Base-by-base conservation (phyloP, 2,888 invertebrate genomes). In the Hybos culiciformis region DNA sequence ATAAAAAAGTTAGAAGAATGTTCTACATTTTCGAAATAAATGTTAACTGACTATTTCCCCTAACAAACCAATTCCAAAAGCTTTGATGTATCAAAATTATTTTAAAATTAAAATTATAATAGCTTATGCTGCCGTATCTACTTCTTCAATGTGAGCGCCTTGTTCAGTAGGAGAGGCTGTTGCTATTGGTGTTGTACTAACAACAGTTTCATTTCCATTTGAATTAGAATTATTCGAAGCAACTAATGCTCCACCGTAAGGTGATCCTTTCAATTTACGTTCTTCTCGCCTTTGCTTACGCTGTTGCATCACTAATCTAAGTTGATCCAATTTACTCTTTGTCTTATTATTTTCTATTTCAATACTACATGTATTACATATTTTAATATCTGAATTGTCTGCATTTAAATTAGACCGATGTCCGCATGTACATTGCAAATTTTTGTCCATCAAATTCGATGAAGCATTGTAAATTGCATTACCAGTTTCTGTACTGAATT, bases 291-390 rank as follows among this genome's bases (percentile, higher is more conserved):
- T 73, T 50, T 87, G 82, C 50, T 88, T 80, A 55, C 86, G 77
- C 63, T 92, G 87, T 54, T 88, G 88, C 86, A 93, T 85, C 45
- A 91, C 86, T 51, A 86, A 73, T 51, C 90, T 79, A 42, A 92
- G 70, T 51, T 86, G 85, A 58, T 88, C 84, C 64, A 92, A 75
- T 66, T 92, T 92, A 53, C 83, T 82, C 56, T 85, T 81, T 7
- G 85, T 83, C 54, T 83, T 83, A 52, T 77, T 75, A 60, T 85
- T 84, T 51, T 84, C 83, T 58, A 77, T 67, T 39, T 79, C 79
- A 44, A 76, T 64, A 15, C 56, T 52, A 54, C 70, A 80, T 67
- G 61, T 72, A 26, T 57, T 55, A 51, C 66, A 66, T 50, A 59
- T 59, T 45, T 56, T 54, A 38, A n/a, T n/a, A n/a, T n/a, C n/a